A percentile compares a stretch with the other conserved stretches of the same genome.
These are phyloP conservation scores for Notarius quadriscutis DNA, from an alignment of 2,113 vertebrate species.

Conservation along the genomic window DNA sequence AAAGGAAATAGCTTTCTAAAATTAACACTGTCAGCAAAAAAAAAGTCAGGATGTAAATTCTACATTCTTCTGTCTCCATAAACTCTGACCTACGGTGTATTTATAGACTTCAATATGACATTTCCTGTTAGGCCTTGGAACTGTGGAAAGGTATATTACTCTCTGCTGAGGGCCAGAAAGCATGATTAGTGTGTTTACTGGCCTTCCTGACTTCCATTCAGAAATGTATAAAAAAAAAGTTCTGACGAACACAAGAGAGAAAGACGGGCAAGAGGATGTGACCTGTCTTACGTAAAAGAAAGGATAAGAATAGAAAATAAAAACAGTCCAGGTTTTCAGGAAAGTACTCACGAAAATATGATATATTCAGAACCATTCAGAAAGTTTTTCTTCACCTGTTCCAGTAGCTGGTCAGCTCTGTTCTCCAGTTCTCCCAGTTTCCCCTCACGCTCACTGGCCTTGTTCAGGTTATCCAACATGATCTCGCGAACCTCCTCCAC, in stretches of 20 bases:
- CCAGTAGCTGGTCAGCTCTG: slow-evolving; percentile 64
- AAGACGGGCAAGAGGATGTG: neutral
- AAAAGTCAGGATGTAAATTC: slow-evolving; percentile 73
- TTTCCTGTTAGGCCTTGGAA: slow-evolving; percentile 51
- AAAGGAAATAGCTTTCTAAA: slow-evolving; percentile 78
- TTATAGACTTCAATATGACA: slow-evolving; percentile 68
- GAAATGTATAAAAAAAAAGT: neutral
- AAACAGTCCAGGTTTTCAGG: neutral
- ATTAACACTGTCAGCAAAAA: slow-evolving; percentile 70
- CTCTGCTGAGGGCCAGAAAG: neutral
- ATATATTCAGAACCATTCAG: neutral
- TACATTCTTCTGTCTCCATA: slow-evolving; percentile 68
- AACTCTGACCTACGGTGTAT: slow-evolving; percentile 68
- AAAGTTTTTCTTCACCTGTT: slow-evolving; percentile 53
- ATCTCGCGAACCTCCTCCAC: slow-evolving; percentile 73
- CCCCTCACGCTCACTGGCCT: slow-evolving; percentile 64
- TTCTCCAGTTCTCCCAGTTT: slow-evolving; percentile 72
- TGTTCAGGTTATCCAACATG: slow-evolving; percentile 75
- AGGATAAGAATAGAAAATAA: neutral
- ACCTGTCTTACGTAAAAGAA: slow-evolving; percentile 1
- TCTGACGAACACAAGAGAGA: neutral
- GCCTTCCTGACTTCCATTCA: neutral
- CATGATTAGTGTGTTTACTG: slow-evolving; percentile 28
- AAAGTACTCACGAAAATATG: neutral
- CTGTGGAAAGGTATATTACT: slow-evolving; percentile 3